These are phyloP conservation scores for Anoura caudifer DNA, from an alignment of 2,113 vertebrate genomes.

Conservation along the genomic window DNA sequence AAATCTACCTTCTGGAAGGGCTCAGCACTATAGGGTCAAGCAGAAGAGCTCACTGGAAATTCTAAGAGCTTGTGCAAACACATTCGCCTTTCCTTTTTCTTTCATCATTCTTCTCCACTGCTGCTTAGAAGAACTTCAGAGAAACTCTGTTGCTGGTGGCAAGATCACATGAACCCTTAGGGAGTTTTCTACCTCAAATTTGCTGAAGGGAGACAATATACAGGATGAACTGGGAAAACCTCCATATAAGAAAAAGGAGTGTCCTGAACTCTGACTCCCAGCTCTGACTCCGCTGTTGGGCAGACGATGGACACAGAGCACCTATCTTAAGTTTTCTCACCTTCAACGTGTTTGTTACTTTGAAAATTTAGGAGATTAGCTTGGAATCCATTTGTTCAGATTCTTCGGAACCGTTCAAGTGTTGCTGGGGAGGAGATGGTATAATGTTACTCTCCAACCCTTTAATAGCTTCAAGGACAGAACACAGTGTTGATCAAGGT, in stretches of 20 bases:
- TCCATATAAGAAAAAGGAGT: rapidly evolving
- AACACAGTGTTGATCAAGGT: neutral
- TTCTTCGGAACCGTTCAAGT: neutral
- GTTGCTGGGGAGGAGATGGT: rapidly evolving
- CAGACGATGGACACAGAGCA: rapidly evolving
- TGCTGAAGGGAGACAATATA: neutral
- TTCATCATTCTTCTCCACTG: neutral
- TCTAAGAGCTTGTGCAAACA: neutral
- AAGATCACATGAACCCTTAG: neutral
- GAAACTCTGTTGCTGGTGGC: neutral
- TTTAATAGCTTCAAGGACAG: neutral
- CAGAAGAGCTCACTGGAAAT: neutral
- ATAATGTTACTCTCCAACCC: neutral
- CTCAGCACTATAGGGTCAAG: neutral
- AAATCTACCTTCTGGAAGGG: neutral
- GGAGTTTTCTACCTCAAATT: neutral
- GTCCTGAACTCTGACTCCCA: neutral
- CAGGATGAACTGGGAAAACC: neutral
- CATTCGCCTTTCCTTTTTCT: neutral
- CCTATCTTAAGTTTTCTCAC: neutral
- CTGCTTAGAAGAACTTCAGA: neutral
- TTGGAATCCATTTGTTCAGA: neutral
- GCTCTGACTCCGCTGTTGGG: rapidly evolving
- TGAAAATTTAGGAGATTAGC: neutral
- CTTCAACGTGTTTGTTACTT: neutral